A percentile compares a stretch with the other conserved stretches of the same genome.
Evolutionary conservation across 2,113 vertebrate genomes (phyloP).

Genomic region (Chlamydotis undulata): DNA sequence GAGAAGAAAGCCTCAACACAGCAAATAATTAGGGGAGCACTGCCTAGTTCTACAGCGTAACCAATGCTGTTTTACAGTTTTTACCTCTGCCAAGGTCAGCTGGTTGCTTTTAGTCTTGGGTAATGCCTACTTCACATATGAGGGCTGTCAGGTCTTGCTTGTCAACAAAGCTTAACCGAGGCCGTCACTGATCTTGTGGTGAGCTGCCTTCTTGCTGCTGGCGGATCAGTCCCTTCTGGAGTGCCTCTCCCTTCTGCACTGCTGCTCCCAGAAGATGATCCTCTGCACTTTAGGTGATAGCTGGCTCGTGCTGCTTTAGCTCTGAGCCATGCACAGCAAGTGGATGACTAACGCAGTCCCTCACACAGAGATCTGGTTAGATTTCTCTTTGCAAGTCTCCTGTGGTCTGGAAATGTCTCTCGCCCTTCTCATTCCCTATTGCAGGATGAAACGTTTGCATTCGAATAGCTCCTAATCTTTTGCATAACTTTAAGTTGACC

Average conservation of each 20-base stretch:
- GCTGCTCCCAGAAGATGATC: not conserved
- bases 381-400: not conserved
- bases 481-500: not conserved
- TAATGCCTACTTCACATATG: fast-evolving
- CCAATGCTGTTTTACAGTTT: not conserved
- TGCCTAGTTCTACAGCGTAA: not conserved
- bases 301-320: not conserved
- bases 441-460: not conserved
- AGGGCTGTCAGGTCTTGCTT: not conserved
- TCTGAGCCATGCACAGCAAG: not conserved
- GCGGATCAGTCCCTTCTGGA: not conserved
- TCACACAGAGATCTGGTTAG: not conserved
- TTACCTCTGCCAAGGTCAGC: not conserved
- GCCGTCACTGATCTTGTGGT: fast-evolving
- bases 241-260: not conserved
- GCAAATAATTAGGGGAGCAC: not conserved
- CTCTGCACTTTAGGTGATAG: not conserved
- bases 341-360: not conserved
- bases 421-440: not conserved
- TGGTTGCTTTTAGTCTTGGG: not conserved
- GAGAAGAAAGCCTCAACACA: not conserved
- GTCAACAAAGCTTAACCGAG: not conserved
- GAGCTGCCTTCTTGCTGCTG: not conserved
- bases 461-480: not conserved
- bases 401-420: not conserved